Percentiles rank a stretch among this genome's conserved stretches.
Conservation (phyloP, 1,140 invertebrate species). For the Drosophila willistoni region DNA sequence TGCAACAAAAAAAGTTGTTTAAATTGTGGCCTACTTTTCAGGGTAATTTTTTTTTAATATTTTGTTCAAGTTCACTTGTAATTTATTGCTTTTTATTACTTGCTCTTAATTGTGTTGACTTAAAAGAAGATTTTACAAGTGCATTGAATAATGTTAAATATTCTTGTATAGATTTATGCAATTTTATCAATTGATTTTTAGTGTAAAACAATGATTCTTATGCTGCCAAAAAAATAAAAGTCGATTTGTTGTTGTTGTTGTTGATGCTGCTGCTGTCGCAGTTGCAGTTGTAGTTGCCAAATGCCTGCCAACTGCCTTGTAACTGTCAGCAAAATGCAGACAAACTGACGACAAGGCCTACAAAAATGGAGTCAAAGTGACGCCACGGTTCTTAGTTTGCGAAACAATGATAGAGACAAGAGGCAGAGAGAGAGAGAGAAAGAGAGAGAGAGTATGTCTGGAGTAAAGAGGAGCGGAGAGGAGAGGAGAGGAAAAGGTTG, state of each 20-base stretch:
- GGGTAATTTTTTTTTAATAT: background rate
- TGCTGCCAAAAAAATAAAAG: slow-evolving; percentile 33
- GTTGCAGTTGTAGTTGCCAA: slow-evolving; percentile 46
- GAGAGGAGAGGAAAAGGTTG: background rate
- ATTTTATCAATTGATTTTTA: slow-evolving; percentile 4
- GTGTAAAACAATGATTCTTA: slow-evolving; percentile 1
- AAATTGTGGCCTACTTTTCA: no score
- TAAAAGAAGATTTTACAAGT: no score
- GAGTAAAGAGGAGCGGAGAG: no score
- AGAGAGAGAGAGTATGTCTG: background rate
- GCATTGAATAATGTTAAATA: slow-evolving; percentile 3
- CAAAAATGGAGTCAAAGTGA: slow-evolving; percentile 35
- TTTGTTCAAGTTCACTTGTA: slow-evolving; percentile 15
- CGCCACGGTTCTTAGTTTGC: slow-evolving; percentile 32
- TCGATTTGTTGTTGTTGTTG: slow-evolving; percentile 14
- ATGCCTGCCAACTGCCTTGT: slow-evolving; percentile 31
- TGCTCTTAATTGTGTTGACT: no score
- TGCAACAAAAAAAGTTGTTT: no score
- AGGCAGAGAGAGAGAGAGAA: background rate
- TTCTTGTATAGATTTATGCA: slow-evolving; percentile 3
- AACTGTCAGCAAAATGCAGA: slow-evolving; percentile 41
- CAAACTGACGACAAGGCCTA: slow-evolving; percentile 50
- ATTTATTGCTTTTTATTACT: slow-evolving; percentile 8
- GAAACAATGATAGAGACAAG: background rate
- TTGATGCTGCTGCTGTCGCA: slow-evolving; percentile 13